These are phyloP conservation scores for Ridgeia piscesae DNA, from an alignment of 1,140 invertebrate genomes.

Conservation along the genomic window DNA sequence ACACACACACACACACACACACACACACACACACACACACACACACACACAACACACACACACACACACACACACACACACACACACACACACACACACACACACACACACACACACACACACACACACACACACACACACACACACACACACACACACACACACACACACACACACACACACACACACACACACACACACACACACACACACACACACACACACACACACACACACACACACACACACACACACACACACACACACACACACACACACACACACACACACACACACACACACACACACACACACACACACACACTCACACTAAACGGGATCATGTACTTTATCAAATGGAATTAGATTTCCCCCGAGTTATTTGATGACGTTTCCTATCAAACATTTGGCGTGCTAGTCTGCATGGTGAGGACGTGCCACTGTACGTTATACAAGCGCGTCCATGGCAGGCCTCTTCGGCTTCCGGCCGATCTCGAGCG, in stretches of 20 bases:
- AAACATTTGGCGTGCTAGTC: not conserved
- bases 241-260: not conserved
- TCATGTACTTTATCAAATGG: too few relatives aligned
- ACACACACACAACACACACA: constrained; percentile 12
- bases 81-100: not conserved
- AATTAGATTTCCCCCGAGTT: not conserved
- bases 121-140: constrained; percentile 16
- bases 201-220: constrained; percentile 16
- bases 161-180: not conserved
- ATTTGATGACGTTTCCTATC: not conserved
- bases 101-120: not conserved
- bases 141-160: constrained; percentile 19
- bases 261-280: not conserved
- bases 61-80: constrained; percentile 15
- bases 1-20: too few relatives aligned
- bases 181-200: not conserved
- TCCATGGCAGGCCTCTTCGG: not conserved
- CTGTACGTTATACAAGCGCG: not conserved
- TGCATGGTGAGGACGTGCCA: not conserved
- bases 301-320: constrained; percentile 17
- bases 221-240: constrained; percentile 19
- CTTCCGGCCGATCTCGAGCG: not conserved
- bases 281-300: constrained; percentile 18
- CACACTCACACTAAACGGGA: not conserved
- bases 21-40: constrained; percentile 15